Evolutionary conservation across 2,113 vertebrate species (phyloP), one percentile per base, ranked within the genome.

Genomic region (Paratilapia polleni): DNA sequence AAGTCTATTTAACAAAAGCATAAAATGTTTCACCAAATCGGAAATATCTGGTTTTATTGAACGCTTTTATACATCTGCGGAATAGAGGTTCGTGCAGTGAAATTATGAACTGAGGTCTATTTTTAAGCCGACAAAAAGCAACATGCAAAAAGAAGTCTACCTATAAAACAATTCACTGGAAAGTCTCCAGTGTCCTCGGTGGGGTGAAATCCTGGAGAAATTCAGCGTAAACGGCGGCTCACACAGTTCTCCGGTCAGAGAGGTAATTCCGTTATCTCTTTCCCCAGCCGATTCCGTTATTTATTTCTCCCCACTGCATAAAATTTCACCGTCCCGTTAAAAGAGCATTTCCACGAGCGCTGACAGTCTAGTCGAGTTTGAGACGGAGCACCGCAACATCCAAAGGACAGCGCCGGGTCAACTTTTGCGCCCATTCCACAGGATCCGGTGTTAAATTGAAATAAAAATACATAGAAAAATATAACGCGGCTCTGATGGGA

Each of bases 401-500:
- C 91, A 95, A 87, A 96, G 94, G 92, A 96, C 93, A 93, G 86
- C 92, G 80, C 86, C 93, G 89, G 96, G 95, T 97, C 96, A 96
- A 97, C 96, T 97, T 97, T 92, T 94, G 89, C 77, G 63, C 58
- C 87, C 90, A 78, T 89, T 91, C 82, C 62, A 82, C 52, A 58
- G 81, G 79, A 59, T 91, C 88, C 91, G 86, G 87, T 75, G 84
- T 80, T 62, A 34, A 20, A 64, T 57, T 19, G 4, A 31, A 81
- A 24, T n/a, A 78, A 56, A 49, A 9, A 36, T 83, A 62, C 63
- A 13, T 22, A 61, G 7, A 63, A 49, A 36, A 43, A n/a, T 34
- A 43, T 56, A 56, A 59, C 7, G 34, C 57, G 56, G 54, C 63
- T 85, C 41, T 9, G 31, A 19, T 7, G 43, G 49, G 26, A 38